Evolutionary conservation across 2,113 vertebrate species (phyloP).

Genomic region (Rhegmatorhina hoffmannsi): DNA sequence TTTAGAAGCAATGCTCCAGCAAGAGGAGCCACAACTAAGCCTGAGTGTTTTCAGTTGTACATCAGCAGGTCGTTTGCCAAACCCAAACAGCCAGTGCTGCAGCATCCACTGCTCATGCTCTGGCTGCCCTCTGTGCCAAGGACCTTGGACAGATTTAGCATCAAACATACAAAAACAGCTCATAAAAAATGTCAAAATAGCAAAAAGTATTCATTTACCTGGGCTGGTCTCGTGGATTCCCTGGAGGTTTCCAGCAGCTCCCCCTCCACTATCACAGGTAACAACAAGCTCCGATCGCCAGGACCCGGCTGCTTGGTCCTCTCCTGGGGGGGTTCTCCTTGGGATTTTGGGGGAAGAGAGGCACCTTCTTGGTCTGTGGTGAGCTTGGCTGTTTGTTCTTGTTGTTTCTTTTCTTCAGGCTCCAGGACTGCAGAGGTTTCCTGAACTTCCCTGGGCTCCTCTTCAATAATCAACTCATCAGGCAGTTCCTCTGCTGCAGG

Average conservation of each 20-base stretch:
- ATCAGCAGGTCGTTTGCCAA: not conserved
- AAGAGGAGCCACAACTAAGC: not conserved
- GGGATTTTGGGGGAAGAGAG: not conserved
- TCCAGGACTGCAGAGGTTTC: not conserved
- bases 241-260: conserved; percentile 39
- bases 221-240: conserved; percentile 46
- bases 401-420: not conserved
- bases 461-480: not conserved
- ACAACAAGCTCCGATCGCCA: not conserved
- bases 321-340: conserved; percentile 14
- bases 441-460: not conserved
- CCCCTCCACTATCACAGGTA: conserved; percentile 15
- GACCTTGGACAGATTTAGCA: not conserved
- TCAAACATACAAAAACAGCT: not conserved
- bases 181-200: rapidly evolving
- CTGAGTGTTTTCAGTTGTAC: not conserved
- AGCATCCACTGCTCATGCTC: not conserved
- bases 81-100: not conserved
- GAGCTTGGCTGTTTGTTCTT: not conserved
- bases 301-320: not conserved
- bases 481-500: not conserved
- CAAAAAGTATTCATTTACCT: conserved; percentile 46
- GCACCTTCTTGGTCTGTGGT: not conserved
- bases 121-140: not conserved
- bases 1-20: not conserved